phyloP scores from a whole-genome alignment of 2,797 vertebrate species.

The Huso huso region DNA sequence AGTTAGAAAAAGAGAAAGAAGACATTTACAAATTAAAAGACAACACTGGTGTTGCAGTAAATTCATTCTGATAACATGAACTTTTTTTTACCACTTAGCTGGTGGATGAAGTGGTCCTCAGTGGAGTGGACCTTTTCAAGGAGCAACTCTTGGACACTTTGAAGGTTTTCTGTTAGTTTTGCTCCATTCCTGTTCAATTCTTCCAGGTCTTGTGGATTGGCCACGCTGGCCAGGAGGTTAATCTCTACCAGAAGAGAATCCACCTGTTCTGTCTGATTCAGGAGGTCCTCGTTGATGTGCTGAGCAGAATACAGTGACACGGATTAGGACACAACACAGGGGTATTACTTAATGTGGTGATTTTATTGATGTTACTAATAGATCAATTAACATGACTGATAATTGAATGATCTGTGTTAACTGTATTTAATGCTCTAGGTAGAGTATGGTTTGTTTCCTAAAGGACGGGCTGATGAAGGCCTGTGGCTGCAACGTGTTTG shows the following conservation, averaged over 20 bases:
- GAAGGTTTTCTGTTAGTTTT: conserved; percentile 49
- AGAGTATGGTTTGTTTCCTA: too few species aligned
- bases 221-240: conserved; percentile 54
- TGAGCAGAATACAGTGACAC: conserved; percentile 31
- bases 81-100: conserved; percentile 64
- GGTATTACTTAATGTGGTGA: too few species aligned
- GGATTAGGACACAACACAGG: too few species aligned
- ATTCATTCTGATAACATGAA: not conserved
- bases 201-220: conserved; percentile 64
- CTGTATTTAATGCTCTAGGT: too few species aligned
- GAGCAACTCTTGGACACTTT: conserved; percentile 68
- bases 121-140: conserved; percentile 70
- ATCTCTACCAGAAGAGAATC: conserved; percentile 70
- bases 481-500: too few species aligned
- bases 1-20: not conserved
- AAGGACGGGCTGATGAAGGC: too few species aligned
- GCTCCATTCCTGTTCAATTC: conserved; percentile 60
- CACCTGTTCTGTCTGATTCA: conserved; percentile 70
- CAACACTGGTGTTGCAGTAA: not conserved
- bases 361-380: too few species aligned
- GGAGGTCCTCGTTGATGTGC: conserved; percentile 72
- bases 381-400: too few species aligned
- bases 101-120: conserved; percentile 67
- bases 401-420: too few species aligned
- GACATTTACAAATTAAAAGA: not conserved